These are phyloP conservation scores for Gracilinanus agilis DNA, from an alignment of 2,113 vertebrate genomes.

Conservation along the genomic window DNA sequence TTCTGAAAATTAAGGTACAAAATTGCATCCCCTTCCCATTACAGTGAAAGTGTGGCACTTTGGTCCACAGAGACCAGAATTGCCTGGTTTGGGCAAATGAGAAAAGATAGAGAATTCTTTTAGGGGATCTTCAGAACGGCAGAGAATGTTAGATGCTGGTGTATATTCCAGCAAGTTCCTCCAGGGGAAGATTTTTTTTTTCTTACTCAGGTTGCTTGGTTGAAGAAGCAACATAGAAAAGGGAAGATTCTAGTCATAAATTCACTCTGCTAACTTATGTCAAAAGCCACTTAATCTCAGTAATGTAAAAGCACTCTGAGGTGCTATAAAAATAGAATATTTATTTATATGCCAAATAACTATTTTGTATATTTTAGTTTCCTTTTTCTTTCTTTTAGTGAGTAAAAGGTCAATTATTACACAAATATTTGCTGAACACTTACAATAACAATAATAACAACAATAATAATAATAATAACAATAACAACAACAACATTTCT, in stretches of 20 bases:
- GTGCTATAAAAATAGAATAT: not conserved
- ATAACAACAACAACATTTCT: not conserved
- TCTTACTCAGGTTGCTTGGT: not conserved
- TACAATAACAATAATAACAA: not conserved
- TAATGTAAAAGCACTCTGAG: not conserved
- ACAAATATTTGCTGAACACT: not conserved
- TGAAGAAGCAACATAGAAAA: not conserved
- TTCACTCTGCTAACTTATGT: not conserved
- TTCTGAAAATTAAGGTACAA: not conserved
- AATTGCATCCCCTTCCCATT: not conserved
- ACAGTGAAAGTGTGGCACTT: not conserved
- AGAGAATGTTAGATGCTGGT: not conserved
- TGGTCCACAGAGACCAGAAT: not conserved
- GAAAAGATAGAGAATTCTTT: not conserved
- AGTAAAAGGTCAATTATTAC: not conserved
- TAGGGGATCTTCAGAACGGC: not conserved
- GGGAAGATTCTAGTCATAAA: not conserved
- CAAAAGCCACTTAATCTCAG: constrained; percentile 1
- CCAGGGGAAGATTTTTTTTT: not conserved
- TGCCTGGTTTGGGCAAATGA: not conserved
- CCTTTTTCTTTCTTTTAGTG: not conserved
- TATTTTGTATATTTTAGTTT: not conserved
- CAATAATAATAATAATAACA: not conserved
- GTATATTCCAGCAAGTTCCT: not conserved
- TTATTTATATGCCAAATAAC: not conserved